Evolutionary conservation across 2,797 vertebrate species (phyloP).

Genomic region (Fistularia tabacaria): DNA sequence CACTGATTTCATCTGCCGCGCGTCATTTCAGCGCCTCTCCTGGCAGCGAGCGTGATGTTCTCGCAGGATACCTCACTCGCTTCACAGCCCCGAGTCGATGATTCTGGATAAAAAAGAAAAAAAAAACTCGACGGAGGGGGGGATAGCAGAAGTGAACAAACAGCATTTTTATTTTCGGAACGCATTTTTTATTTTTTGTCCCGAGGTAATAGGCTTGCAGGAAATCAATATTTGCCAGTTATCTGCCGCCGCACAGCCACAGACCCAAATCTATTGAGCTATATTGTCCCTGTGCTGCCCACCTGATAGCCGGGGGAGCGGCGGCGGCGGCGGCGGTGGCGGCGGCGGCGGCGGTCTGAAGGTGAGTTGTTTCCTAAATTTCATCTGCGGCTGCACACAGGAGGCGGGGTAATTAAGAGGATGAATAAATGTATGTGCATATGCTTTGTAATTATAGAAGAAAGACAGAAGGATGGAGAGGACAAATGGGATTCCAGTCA

Average conservation of each 20-base stretch:
- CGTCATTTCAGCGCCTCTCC: too few species aligned
- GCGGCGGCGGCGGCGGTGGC: too few species aligned
- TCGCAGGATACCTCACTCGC: conserved; percentile 4
- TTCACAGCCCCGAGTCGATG: conserved; percentile 13
- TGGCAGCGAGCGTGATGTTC: conserved; percentile 1
- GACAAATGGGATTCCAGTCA: conserved; percentile 40
- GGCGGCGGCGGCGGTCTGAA: background rate
- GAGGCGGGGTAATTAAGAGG: background rate
- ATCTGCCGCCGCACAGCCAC: conserved; percentile 79
- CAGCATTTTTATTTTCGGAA: conserved; percentile 25
- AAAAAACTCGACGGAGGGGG: background rate
- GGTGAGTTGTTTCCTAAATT: background rate
- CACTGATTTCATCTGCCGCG: background rate
- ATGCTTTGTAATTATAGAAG: background rate
- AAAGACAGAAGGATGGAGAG: conserved; percentile 21
- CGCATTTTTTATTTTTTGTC: conserved; percentile 3
- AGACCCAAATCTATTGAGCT: background rate
- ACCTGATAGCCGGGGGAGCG: background rate
- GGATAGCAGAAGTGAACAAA: conserved; percentile 30
- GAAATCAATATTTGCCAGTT: conserved; percentile 52
- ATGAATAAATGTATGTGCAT: too few species aligned
- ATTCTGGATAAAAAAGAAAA: background rate
- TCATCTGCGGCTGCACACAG: too few species aligned
- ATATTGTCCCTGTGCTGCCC: background rate
- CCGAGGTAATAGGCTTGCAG: conserved; percentile 32